A percentile compares a stretch with the other conserved stretches of the same genome.
These are phyloP conservation scores for Brachyalestes nurse DNA, from an alignment of 2,797 vertebrate genomes.

Conservation along the genomic window DNA sequence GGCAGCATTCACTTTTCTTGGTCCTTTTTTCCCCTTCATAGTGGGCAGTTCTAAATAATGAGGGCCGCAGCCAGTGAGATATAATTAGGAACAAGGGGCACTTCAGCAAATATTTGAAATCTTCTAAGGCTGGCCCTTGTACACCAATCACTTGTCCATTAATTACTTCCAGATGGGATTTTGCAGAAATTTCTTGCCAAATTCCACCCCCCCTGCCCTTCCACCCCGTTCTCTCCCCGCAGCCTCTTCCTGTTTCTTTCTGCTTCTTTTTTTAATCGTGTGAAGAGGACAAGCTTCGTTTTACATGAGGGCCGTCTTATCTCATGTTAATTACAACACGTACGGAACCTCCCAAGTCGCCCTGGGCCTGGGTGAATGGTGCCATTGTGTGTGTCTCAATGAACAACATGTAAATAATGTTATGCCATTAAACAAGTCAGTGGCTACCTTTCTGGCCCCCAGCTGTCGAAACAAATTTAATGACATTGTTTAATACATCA, in stretches of 20 bases:
- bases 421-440: slow-evolving; percentile 54
- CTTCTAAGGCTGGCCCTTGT: slow-evolving; percentile 84
- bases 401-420: slow-evolving; percentile 1
- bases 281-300: slow-evolving; percentile 24
- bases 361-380: not conserved
- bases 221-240: not conserved
- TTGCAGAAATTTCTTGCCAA: slow-evolving; percentile 66
- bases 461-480: slow-evolving; percentile 11
- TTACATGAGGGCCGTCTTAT: slow-evolving; percentile 5
- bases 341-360: slow-evolving; percentile 10
- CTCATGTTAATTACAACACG: slow-evolving; percentile 16
- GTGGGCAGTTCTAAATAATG: slow-evolving; percentile 97
- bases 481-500: slow-evolving; percentile 29
- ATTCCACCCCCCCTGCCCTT: slow-evolving; percentile 33
- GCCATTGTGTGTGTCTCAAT: not conserved
- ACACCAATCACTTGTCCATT: slow-evolving; percentile 80
- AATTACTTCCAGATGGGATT: slow-evolving; percentile 90
- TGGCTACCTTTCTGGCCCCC: not conserved
- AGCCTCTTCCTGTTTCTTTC: slow-evolving; percentile 20
- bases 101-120: slow-evolving; percentile 93
- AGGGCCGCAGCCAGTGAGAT: slow-evolving; percentile 92
- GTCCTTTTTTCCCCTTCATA: slow-evolving; percentile 67
- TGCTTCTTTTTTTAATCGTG: slow-evolving; percentile 15
- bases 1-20: slow-evolving; percentile 83
- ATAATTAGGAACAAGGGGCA: slow-evolving; percentile 98